phyloP scores from a whole-genome alignment of 1,140 invertebrate species.

The Hermetia illucens region DNA sequence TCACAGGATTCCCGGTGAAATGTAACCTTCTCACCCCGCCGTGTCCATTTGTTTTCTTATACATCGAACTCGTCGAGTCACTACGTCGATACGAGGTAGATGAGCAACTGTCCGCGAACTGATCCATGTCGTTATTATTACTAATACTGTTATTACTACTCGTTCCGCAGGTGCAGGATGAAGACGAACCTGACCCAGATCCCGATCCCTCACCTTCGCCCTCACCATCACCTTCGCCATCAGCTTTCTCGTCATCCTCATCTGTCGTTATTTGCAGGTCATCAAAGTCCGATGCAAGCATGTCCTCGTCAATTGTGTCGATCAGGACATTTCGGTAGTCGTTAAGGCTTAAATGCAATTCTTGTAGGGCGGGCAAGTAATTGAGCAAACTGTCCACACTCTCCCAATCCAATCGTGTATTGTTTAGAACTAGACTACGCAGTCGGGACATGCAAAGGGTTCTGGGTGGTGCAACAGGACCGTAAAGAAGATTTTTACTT shows the following conservation, averaged over 20 bases:
- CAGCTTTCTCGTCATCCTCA: conserved; percentile 13
- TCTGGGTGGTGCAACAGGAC: conserved; percentile 35
- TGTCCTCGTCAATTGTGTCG: conserved; percentile 25
- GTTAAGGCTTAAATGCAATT: conserved; percentile 80
- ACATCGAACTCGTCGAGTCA: conserved; percentile 6
- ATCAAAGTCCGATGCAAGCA: conserved; percentile 30
- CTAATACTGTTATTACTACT: no score
- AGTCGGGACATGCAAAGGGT: conserved; percentile 43
- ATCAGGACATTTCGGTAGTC: conserved; percentile 56
- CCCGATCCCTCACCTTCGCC: conserved; percentile 12
- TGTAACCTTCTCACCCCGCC: conserved; percentile 56
- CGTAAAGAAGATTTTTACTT: conserved; percentile 70
- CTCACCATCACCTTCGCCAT: conserved; percentile 6
- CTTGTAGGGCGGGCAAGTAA: conserved; percentile 62
- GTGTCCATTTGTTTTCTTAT: conserved; percentile 36
- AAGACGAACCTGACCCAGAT: not conserved
- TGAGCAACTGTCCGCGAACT: no score
- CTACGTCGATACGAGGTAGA: conserved; percentile 5
- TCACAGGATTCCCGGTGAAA: conserved; percentile 71
- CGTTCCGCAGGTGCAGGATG: no score
- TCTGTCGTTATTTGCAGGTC: conserved; percentile 51
- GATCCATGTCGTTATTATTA: no score
- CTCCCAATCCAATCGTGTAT: conserved; percentile 69
- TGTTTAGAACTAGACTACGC: conserved; percentile 69
- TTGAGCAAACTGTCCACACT: conserved; percentile 63